phyloP scores from a whole-genome alignment of 2,113 vertebrate species.

The Daboia siamensis region DNA sequence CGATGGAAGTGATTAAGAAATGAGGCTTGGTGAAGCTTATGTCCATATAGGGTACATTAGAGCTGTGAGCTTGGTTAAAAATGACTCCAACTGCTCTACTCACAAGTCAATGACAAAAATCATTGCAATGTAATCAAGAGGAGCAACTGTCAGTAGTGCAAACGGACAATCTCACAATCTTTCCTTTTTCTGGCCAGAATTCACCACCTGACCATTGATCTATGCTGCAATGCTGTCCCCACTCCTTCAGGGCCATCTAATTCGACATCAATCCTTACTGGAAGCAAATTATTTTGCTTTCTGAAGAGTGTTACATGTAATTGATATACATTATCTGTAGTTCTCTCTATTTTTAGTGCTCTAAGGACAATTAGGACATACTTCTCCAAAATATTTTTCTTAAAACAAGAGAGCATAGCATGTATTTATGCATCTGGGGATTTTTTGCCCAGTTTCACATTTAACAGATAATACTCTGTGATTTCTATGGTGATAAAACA shows the following conservation, averaged over 20 bases:
- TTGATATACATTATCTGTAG: not conserved
- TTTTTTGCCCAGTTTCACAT: not conserved
- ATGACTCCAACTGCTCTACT: not conserved
- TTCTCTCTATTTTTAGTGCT: not conserved
- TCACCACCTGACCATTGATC: not conserved
- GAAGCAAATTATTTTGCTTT: not conserved
- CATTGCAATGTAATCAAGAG: not conserved
- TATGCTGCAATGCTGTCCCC: not conserved
- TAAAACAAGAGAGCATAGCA: not conserved
- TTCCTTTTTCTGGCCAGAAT: not conserved
- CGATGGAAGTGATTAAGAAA: not conserved
- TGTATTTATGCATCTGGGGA: not conserved
- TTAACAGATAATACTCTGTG: not conserved
- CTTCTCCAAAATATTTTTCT: not conserved
- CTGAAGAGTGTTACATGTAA: not conserved
- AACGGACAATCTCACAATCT: not conserved
- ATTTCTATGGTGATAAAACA: not conserved
- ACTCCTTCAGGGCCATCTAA: not conserved
- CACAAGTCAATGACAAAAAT: not conserved
- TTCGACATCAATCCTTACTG: not conserved
- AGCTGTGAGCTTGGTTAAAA: not conserved
- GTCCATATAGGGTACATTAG: not conserved
- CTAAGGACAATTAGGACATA: not conserved
- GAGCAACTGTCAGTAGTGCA: not conserved
- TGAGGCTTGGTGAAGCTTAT: not conserved